Evolutionary conservation across 1,140 invertebrate species (phyloP).

Genomic region (Pseudachorutes palmiensis): DNA sequence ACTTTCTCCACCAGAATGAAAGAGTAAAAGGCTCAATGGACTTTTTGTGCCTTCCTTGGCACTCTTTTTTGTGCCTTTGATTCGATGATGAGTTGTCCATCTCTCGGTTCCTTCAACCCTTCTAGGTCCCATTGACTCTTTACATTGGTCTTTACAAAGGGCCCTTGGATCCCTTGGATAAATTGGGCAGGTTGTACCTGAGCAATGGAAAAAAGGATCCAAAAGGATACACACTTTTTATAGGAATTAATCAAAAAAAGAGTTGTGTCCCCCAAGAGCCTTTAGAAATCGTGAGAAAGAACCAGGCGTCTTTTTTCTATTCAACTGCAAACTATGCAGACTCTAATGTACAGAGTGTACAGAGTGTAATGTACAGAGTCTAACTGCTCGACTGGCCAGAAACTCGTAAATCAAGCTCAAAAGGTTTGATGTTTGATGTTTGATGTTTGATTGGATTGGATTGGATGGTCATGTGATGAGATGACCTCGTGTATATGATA

Average conservation of each 20-base stretch:
- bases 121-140: no score
- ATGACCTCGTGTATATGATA: no score
- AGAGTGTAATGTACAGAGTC: no score
- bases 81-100: background rate
- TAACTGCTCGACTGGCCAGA: no score
- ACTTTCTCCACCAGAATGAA: no score
- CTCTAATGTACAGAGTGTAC: no score
- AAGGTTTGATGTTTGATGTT: no score
- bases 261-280: background rate
- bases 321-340: no score
- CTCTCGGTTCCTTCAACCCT: background rate
- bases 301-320: background rate
- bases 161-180: background rate
- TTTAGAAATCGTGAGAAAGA: background rate
- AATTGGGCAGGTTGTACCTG: conserved; percentile 11
- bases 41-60: background rate
- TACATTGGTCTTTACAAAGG: background rate
- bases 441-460: no score
- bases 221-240: background rate
- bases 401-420: no score
- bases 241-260: conserved; percentile 7
- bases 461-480: no score
- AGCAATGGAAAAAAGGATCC: conserved; percentile 1
- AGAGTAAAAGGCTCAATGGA: no score
- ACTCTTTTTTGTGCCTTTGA: background rate